Conservation (phyloP, 2,888 invertebrate genomes). For the Opisthograptis luteolata region DNA sequence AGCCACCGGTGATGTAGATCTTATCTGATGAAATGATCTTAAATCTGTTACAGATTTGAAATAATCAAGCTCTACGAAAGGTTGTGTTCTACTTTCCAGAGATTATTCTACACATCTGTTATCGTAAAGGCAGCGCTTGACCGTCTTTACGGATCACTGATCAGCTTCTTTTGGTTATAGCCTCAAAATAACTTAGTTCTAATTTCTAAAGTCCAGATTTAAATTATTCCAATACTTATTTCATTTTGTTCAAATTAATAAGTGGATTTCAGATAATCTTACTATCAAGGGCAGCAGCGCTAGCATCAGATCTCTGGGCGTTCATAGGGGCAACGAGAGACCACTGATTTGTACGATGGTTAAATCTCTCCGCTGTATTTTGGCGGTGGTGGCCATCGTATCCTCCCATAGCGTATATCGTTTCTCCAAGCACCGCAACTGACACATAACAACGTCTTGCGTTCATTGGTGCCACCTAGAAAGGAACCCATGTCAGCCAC, state of each 20-base stretch:
- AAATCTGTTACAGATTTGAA: too few relatives aligned
- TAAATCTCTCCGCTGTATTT: slow-evolving; percentile 94
- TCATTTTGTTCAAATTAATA: too few relatives aligned
- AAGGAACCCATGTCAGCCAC: not conserved
- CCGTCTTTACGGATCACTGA: too few relatives aligned
- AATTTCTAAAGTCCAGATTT: too few relatives aligned
- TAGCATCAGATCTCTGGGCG: slow-evolving; percentile 94
- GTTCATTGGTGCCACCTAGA: slow-evolving; percentile 93
- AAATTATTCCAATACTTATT: too few relatives aligned
- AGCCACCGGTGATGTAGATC: slow-evolving; percentile 94
- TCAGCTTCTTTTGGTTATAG: too few relatives aligned
- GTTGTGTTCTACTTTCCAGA: too few relatives aligned
- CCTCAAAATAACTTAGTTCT: too few relatives aligned
- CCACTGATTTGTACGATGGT: slow-evolving; percentile 94
- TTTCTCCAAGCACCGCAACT: slow-evolving; percentile 89
- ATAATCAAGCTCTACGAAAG: too few relatives aligned
- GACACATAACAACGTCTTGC: slow-evolving; percentile 94
- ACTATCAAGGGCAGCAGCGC: slow-evolving; percentile 93
- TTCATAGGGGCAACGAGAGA: slow-evolving; percentile 94
- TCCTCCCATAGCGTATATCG: slow-evolving; percentile 95
- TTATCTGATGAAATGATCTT: slow-evolving; percentile 77
- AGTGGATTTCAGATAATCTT: slow-evolving; percentile 37
- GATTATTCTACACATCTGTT: too few relatives aligned
- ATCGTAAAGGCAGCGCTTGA: too few relatives aligned
- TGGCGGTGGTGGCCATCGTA: slow-evolving; percentile 94